Evolutionary conservation across 2,113 vertebrate genomes (phyloP).

Genomic region (Eupsittula cactorum): DNA sequence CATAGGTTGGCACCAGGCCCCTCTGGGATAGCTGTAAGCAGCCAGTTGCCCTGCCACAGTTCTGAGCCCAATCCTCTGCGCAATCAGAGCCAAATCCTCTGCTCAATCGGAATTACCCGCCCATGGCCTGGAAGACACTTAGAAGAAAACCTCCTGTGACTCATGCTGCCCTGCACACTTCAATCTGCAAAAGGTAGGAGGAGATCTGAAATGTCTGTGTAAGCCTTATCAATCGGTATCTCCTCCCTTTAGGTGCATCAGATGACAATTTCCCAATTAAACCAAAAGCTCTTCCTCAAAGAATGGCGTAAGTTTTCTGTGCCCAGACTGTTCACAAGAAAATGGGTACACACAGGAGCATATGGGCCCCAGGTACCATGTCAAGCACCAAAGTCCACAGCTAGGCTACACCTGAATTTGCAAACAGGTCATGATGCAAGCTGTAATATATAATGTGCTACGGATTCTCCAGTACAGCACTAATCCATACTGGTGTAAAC

Average conservation of each 20-base stretch:
- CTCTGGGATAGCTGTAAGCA: neutral
- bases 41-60: neutral
- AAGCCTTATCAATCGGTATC: neutral
- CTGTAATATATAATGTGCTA: neutral
- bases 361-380: neutral
- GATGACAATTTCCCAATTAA: neutral
- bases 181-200: neutral
- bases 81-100: neutral
- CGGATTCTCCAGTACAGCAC: neutral
- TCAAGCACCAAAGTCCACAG: neutral
- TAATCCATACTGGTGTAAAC: neutral
- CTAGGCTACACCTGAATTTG: neutral
- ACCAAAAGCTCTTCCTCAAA: neutral
- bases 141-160: neutral
- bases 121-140: neutral
- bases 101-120: neutral
- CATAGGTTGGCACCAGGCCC: neutral
- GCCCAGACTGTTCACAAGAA: neutral
- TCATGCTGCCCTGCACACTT: neutral
- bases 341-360: neutral
- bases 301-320: neutral
- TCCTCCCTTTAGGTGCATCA: neutral
- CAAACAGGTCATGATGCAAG: neutral
- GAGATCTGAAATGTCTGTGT: neutral
- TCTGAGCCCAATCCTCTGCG: neutral